Conservation (phyloP, 1,140 invertebrate species). For the Rhagoletis zephyria region DNA sequence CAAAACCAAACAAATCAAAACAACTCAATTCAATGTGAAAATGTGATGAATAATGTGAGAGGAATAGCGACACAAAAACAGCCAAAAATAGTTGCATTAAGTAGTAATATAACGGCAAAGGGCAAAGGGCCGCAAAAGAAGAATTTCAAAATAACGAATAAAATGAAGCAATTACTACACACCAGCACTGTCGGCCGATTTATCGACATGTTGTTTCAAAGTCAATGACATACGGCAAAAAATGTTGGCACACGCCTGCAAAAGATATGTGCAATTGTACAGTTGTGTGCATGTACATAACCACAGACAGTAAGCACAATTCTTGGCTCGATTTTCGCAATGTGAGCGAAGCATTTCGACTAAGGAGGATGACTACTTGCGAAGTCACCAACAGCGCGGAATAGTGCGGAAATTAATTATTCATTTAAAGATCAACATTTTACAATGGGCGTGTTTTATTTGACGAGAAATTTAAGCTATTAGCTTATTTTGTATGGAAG, state of each 20-base stretch:
- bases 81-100: neutral
- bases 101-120: neutral
- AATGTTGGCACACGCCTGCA: constrained; percentile 7
- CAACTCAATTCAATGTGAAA: neutral
- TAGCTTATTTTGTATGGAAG: no score
- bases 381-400: no score
- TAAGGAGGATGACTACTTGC: no score
- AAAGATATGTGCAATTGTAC: neutral
- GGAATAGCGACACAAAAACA: neutral
- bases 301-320: no score
- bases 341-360: no score
- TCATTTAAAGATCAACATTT: no score
- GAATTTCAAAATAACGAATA: neutral
- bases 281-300: neutral
- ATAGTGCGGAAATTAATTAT: no score
- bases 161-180: constrained; percentile 24
- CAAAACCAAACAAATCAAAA: neutral
- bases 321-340: no score
- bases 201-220: constrained; percentile 7
- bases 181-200: neutral
- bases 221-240: constrained; percentile 32
- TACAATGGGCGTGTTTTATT: no score
- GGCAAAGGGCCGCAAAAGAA: neutral
- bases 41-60: neutral
- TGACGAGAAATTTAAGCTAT: no score